Percentiles rank a stretch among this genome's conserved stretches.
These are phyloP conservation scores for Holothuria leucospilota DNA, from an alignment of 53 echinoderm and acorn worm genomes.

Conservation along the genomic window DNA sequence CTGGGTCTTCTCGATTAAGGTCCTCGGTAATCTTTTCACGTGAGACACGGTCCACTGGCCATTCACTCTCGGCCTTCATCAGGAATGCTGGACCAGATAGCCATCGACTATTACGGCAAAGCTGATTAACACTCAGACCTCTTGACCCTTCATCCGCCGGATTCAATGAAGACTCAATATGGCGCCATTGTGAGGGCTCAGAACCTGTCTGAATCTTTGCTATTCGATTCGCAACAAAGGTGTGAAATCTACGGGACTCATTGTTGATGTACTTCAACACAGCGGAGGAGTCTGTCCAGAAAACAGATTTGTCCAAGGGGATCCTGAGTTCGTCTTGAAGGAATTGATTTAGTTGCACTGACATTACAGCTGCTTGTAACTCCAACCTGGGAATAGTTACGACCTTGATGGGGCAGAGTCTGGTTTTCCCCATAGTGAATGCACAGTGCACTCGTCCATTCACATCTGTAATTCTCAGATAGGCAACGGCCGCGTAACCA, in stretches of 20 bases:
- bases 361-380: constrained; percentile 49
- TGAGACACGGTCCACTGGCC: too few species aligned
- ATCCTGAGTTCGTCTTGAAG: constrained; percentile 32
- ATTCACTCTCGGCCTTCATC: too few species aligned
- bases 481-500: constrained; percentile 59
- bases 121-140: neutral
- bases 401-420: constrained; percentile 58
- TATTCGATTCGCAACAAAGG: constrained; percentile 70
- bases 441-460: constrained; percentile 34
- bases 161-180: too few species aligned
- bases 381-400: constrained; percentile 54
- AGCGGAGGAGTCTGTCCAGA: constrained; percentile 67
- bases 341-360: neutral
- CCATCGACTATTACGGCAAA: too few species aligned
- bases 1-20: too few species aligned
- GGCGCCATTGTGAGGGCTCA: neutral
- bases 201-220: constrained; percentile 42
- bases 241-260: constrained; percentile 56
- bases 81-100: too few species aligned
- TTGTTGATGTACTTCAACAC: constrained; percentile 60
- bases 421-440: constrained; percentile 58
- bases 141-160: constrained; percentile 39
- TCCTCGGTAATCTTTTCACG: too few species aligned
- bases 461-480: constrained; percentile 54
- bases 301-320: constrained; percentile 13